These are phyloP conservation scores for Phalacrocorax brasilianus DNA, from an alignment of 2,113 vertebrate genomes.

Conservation along the genomic window DNA sequence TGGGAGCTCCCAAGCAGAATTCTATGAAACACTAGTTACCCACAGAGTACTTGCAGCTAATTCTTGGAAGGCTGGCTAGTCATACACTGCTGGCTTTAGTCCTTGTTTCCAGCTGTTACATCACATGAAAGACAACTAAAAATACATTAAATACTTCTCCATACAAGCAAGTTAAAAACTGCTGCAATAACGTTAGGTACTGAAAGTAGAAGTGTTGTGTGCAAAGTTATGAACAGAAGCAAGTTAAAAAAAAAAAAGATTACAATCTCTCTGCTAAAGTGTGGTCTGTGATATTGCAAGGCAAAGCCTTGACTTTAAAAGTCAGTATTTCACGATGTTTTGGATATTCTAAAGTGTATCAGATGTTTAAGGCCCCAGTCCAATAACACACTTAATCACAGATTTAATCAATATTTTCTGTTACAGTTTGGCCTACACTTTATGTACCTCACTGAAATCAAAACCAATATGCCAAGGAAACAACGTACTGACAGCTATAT, in stretches of 20 bases:
- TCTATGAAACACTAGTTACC: neutral
- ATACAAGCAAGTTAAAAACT: slow-evolving; percentile 11
- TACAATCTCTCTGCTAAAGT: neutral
- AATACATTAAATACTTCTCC: slow-evolving; percentile 64
- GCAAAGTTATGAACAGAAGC: neutral
- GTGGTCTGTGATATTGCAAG: neutral
- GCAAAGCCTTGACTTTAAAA: neutral
- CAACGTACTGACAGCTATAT: neutral
- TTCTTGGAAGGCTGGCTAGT: slow-evolving; percentile 57
- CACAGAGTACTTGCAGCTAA: slow-evolving; percentile 18
- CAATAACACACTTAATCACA: neutral
- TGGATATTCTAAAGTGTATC: neutral
- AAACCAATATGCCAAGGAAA: neutral
- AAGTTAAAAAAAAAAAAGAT: neutral
- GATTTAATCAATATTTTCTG: neutral
- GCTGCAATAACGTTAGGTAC: neutral
- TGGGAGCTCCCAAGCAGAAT: neutral
- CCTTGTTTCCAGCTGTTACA: slow-evolving; percentile 56
- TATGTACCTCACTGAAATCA: neutral
- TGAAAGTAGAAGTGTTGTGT: neutral
- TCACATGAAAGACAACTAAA: slow-evolving; percentile 63
- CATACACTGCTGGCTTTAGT: slow-evolving; percentile 47
- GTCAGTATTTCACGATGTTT: neutral
- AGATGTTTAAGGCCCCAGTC: neutral
- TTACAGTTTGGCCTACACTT: neutral